These are phyloP conservation scores for Bombylius discolor DNA, from an alignment of 2,888 invertebrate species.

Conservation along the genomic window DNA sequence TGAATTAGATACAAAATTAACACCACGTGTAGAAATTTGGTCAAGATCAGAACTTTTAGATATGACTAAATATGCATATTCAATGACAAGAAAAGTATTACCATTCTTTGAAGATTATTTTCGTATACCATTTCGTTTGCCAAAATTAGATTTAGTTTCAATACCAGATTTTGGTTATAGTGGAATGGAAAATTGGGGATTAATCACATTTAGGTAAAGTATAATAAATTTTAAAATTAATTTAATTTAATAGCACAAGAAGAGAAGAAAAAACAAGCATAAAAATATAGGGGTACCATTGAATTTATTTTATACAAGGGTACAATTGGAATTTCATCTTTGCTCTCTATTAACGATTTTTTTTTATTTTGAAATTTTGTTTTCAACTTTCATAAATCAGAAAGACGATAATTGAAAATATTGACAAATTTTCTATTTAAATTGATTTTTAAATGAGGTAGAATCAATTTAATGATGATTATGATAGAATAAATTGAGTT, in stretches of 20 bases:
- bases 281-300: no score
- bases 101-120: conserved; percentile 53
- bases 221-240: background rate
- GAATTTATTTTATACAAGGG: no score
- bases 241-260: background rate
- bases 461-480: no score
- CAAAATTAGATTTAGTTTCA: conserved; percentile 58
- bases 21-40: conserved; percentile 33
- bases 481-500: no score
- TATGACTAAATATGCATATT: conserved; percentile 40
- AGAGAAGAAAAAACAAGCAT: no score
- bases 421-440: no score
- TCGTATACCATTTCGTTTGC: conserved; percentile 46
- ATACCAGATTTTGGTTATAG: conserved; percentile 57
- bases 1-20: conserved; percentile 20
- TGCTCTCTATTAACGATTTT: no score
- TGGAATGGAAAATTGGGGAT: conserved; percentile 61
- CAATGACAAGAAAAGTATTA: conserved; percentile 46
- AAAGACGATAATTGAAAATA: no score
- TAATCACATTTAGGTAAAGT: conserved; percentile 43
- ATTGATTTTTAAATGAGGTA: no score
- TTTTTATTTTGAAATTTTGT: no score
- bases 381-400: no score
- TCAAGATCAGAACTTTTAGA: conserved; percentile 29
- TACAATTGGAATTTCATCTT: no score